phyloP scores from a whole-genome alignment of 2,113 vertebrate genomes.

The Dicerorhinus sumatrensis region DNA sequence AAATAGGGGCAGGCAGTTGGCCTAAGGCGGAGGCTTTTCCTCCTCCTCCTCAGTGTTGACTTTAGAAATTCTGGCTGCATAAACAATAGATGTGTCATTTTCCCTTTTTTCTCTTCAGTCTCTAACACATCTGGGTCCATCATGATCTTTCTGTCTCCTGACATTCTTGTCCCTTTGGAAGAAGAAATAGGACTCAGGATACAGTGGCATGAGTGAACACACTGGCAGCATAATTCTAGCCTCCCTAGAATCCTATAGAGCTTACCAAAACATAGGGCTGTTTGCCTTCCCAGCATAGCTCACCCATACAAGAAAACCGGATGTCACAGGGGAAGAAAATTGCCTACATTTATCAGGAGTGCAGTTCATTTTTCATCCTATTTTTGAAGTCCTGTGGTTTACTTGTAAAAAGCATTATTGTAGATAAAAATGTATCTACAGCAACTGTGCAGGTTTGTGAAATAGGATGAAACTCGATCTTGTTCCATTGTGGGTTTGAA shows the following conservation, averaged over 20 bases:
- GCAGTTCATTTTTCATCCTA: not conserved
- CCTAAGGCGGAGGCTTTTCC: not conserved
- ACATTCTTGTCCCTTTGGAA: not conserved
- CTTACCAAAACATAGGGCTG: not conserved
- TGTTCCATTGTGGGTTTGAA: not conserved
- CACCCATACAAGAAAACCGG: not conserved
- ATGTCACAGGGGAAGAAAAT: rapidly evolving
- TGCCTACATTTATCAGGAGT: not conserved
- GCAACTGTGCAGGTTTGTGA: not conserved
- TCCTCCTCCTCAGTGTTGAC: not conserved
- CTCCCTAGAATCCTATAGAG: not conserved
- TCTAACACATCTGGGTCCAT: not conserved
- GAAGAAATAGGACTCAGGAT: not conserved
- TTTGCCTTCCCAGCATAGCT: rapidly evolving
- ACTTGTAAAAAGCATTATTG: not conserved
- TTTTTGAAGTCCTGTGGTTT: not conserved
- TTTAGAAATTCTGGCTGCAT: not conserved
- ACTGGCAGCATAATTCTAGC: rapidly evolving
- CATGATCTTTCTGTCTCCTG: not conserved
- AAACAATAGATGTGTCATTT: not conserved
- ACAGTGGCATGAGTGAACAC: rapidly evolving
- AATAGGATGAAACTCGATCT: not conserved
- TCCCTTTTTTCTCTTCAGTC: not conserved
- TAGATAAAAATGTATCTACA: not conserved
- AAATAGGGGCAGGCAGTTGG: not conserved